Percentiles rank a stretch among this genome's conserved stretches.
phyloP scores from a whole-genome alignment of 2,113 vertebrate genomes.

The Elaphurus davidianus region DNA sequence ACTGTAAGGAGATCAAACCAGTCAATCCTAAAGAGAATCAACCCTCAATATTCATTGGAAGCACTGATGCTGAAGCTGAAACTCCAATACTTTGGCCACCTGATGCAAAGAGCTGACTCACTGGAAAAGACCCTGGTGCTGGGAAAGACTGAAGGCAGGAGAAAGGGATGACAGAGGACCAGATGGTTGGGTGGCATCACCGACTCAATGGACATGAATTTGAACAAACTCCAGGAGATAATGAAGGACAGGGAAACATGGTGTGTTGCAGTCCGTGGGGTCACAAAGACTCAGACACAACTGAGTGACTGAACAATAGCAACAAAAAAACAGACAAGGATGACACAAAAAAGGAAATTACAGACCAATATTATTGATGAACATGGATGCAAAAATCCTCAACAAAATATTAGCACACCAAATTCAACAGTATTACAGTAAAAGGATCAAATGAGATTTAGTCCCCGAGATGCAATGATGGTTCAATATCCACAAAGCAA shows the following conservation, averaged over 20 bases:
- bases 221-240: background rate
- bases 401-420: background rate
- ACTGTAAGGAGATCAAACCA: background rate
- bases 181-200: background rate
- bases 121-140: background rate
- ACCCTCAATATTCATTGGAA: background rate
- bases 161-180: background rate
- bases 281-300: background rate
- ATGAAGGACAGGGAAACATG: background rate
- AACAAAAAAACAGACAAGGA: background rate
- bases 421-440: background rate
- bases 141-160: background rate
- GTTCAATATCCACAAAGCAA: background rate
- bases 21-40: background rate
- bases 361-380: background rate
- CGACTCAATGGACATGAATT: background rate
- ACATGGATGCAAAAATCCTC: background rate
- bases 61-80: background rate
- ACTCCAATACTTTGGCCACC: background rate
- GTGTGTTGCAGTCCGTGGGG: background rate
- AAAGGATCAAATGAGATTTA: background rate
- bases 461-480: background rate
- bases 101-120: background rate
- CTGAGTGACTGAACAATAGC: background rate
- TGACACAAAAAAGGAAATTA: background rate